phyloP scores from a whole-genome alignment of 2,797 vertebrate species.

The Nannoperca obscura region DNA sequence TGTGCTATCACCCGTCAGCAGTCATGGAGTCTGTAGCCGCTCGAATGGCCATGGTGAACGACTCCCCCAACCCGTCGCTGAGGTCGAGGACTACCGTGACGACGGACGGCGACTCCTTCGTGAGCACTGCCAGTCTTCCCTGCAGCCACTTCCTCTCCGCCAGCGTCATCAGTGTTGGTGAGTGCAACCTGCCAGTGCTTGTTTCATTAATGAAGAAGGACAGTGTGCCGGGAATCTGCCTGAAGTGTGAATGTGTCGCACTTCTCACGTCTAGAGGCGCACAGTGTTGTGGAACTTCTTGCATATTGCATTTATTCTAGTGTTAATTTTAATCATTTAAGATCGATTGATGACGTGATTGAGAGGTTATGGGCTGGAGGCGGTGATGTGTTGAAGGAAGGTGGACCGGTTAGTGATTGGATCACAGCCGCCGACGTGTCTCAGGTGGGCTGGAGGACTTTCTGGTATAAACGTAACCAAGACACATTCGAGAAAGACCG shows the following conservation, averaged over 20 bases:
- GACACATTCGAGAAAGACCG: background rate
- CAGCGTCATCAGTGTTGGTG: constrained; percentile 73
- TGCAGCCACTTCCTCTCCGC: constrained; percentile 77
- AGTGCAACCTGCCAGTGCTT: constrained; percentile 51
- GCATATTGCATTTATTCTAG: too few relatives aligned
- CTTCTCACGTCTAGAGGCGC: background rate
- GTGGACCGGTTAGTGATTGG: background rate
- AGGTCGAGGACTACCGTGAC: constrained; percentile 64
- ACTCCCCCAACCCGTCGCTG: constrained; percentile 73
- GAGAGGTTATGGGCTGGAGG: background rate
- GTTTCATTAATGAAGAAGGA: background rate
- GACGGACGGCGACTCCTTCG: constrained; percentile 64
- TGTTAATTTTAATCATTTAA: too few relatives aligned
- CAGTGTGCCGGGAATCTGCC: background rate
- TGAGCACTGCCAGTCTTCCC: constrained; percentile 65
- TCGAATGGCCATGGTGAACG: constrained; percentile 62
- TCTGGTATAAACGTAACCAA: background rate
- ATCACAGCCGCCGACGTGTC: background rate
- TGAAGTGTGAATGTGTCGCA: background rate
- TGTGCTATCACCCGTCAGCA: background rate
- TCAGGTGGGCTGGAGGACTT: background rate
- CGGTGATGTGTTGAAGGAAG: background rate
- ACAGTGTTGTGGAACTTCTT: background rate
- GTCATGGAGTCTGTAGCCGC: constrained; percentile 64
- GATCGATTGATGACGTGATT: background rate